phyloP scores from a whole-genome alignment of 2,888 invertebrate species.

The Geophilus truncorum region DNA sequence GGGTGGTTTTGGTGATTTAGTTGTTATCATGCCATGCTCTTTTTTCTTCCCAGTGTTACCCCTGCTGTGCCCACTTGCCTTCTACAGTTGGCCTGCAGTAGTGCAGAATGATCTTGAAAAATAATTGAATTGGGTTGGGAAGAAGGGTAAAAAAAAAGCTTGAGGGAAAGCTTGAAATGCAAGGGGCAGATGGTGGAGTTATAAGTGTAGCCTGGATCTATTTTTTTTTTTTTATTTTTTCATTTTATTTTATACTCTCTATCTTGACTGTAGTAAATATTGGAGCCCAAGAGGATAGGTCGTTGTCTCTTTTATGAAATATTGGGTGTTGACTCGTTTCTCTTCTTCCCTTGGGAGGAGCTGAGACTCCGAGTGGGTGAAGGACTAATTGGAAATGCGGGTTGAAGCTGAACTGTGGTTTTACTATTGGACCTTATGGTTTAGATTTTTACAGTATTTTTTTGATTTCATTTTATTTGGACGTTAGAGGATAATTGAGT shows the following conservation, averaged over 20 bases:
- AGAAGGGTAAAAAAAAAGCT: background rate
- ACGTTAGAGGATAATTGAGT: background rate
- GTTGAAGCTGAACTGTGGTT: conserved; percentile 15
- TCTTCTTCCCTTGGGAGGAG: background rate
- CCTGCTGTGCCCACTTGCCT: background rate
- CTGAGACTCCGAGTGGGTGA: background rate
- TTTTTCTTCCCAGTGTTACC: background rate
- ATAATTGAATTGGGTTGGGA: background rate
- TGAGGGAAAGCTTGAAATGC: background rate
- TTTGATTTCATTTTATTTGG: background rate
- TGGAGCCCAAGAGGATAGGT: background rate
- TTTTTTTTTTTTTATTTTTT: background rate
- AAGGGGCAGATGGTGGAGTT: conserved; percentile 13
- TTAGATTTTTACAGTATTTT: background rate
- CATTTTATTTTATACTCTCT: background rate
- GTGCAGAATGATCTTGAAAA: conserved; percentile 4
- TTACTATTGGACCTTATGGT: background rate
- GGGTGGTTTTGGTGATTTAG: background rate
- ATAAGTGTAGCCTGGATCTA: background rate
- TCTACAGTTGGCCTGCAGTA: background rate
- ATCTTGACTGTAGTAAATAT: background rate
- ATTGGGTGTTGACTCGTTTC: conserved; percentile 11
- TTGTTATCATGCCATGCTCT: background rate
- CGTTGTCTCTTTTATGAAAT: conserved; percentile 18
- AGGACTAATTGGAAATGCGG: conserved; percentile 25